Base-by-base conservation (phyloP, 2,797 vertebrate species). In the Passerculus sandwichensis region DNA sequence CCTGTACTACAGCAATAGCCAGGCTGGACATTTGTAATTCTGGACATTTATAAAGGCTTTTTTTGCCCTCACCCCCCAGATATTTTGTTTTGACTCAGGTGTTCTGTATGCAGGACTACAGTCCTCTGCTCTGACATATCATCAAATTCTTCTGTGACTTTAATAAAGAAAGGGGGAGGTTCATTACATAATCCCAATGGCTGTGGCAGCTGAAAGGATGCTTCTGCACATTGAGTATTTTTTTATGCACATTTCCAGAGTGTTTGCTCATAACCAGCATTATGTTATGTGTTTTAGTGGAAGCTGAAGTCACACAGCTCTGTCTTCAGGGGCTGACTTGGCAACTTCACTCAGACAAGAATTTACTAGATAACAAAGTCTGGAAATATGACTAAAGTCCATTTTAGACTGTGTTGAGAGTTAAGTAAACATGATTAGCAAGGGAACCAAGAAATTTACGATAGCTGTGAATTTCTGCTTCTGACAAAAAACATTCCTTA, bases 401-500 rank as follows among this genome's bases (percentile, higher is more conserved):
- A 40, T 69, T 95, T 83, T 56, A 89, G 65, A 88, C 27, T 60
- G 50, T 60, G 71, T n/a, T 91, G 85, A 78, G 61, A 91, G 80
- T 76, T 93, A 92, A 94, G 62, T 84, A 94, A 93, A 93, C 62
- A 86, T 7, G 20, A 76, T 80, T 48, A 86, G 21, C 20, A 91
- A 70, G 30, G 18, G 23, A 29, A 44, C 53, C 56, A 86, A 87
- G 72, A 47, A 47, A 47, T 23, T 47, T 21, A 23, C 12, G 4
- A 47, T 23, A 47, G 57, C 32, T 44, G 66, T 42, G 67, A 91
- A 85, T 92, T 94, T 93, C 74, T 90, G 38, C 67, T 95, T 89
- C 78, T 91, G 69, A 87, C 64, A 71, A 54, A 93, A 89, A 91
- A 65, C 22, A 40, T 17, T 91, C 57, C 75, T 95, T 93, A 94